Evolutionary conservation across 37 sponge, comb jelly and placozoan species (phyloP).

Genomic region (Halichondria panicea): DNA sequence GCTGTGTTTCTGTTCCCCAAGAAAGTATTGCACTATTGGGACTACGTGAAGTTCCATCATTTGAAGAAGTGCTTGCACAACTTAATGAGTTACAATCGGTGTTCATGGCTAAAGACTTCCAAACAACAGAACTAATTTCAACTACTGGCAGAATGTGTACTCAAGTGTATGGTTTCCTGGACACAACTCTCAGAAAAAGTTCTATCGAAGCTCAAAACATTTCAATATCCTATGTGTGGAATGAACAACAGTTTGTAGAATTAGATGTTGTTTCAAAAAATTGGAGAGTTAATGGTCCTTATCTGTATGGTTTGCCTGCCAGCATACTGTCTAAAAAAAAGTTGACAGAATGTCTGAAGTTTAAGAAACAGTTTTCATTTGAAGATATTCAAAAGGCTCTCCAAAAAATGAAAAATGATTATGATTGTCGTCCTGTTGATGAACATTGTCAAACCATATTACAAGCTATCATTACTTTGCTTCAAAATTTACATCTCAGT

Average conservation of each 20-base stretch:
- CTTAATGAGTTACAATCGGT: no score
- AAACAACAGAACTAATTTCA: no score
- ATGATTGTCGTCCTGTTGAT: slow-evolving; percentile 10
- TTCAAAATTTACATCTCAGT: not conserved
- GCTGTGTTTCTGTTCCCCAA: not conserved
- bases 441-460: slow-evolving; percentile 6
- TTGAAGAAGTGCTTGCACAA: no score
- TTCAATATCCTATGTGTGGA: slow-evolving; percentile 46
- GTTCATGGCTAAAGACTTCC: no score
- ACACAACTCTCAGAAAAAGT: not conserved
- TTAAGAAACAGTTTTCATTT: slow-evolving; percentile 25
- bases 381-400: slow-evolving; percentile 48
- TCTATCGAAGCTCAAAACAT: not conserved
- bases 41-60: no score
- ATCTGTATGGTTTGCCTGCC: slow-evolving; percentile 37
- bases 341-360: slow-evolving; percentile 14
- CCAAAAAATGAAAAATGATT: slow-evolving; percentile 34
- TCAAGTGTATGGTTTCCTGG: slow-evolving; percentile 20
- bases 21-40: no score
- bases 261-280: slow-evolving; percentile 12
- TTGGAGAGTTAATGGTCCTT: slow-evolving; percentile 32
- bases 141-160: not conserved
- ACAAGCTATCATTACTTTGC: slow-evolving; percentile 1
- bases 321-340: not conserved
- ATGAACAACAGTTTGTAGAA: slow-evolving; percentile 34